Base-by-base conservation (phyloP, 2,888 invertebrate genomes). In the Hermodice carunculata region DNA sequence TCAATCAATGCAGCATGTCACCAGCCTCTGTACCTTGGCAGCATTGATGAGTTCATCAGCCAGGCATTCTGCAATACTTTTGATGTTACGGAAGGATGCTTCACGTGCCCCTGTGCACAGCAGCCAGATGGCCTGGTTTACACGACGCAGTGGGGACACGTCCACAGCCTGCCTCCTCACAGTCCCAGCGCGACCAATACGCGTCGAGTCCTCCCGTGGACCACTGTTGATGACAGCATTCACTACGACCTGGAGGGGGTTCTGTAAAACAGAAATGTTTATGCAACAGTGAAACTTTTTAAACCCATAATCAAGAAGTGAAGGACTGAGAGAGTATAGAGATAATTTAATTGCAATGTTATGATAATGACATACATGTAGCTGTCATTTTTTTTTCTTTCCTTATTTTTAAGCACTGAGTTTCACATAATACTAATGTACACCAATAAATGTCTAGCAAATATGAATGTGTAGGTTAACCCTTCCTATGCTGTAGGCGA, bases 1-100 rank as follows among this genome's bases (percentile, higher is more conserved):
- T n/a, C n/a, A n/a, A n/a, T n/a, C n/a, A n/a, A n/a, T n/a, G n/a
- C n/a, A n/a, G n/a, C n/a, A n/a, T n/a, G n/a, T n/a, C n/a, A n/a
- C n/a, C n/a, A n/a, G n/a, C n/a, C n/a, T n/a, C n/a, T n/a, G 65
- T 86, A 92, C 93, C 92, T 98, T 99, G 57, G 98, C 98, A 78
- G 99, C 99, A 86, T 99, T 99, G 87, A 99, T 99, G 64, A 99
- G 92, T 88, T 99, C 99, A 90, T 99, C 99, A 85, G 99, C 98
- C 82, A 99, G 91, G 88, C 99, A 99, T 88, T 99, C 99, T 68
- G 99, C 98, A 85, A 99, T 99, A 56, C 98, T 98, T 89, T 99
- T 99, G 86, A 99, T 98, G 89, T 99, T 99, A 85, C 99, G 92
- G 92, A 99, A 99, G 56, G 99, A 95, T 70, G 99, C 97, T 88